Percentiles rank a stretch among this genome's conserved stretches.
Conservation (phyloP, 2,113 vertebrate species). For the Ascaphus truei region DNA sequence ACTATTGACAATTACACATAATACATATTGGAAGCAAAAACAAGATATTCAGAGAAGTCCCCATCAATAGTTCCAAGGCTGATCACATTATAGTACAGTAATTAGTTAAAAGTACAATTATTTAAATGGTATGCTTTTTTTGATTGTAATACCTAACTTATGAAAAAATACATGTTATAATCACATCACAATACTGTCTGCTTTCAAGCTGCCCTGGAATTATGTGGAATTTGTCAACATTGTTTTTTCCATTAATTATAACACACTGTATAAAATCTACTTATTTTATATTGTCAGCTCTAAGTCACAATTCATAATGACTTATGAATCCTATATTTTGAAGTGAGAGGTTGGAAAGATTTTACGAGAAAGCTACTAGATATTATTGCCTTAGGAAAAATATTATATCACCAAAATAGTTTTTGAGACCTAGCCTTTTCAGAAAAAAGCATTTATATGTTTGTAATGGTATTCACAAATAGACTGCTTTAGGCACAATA, state of each 20-base stretch:
- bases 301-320: background rate
- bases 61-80: too few species aligned
- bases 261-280: background rate
- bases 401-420: background rate
- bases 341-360: background rate
- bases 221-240: too few species aligned
- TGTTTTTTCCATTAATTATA: conserved; percentile 11
- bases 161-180: too few species aligned
- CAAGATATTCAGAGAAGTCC: too few species aligned
- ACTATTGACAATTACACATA: too few species aligned
- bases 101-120: too few species aligned
- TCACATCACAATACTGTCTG: too few species aligned
- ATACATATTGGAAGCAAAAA: too few species aligned
- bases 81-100: too few species aligned
- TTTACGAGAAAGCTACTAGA: conserved; percentile 7
- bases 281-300: background rate
- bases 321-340: background rate
- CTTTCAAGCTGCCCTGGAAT: too few species aligned
- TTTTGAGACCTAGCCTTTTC: background rate
- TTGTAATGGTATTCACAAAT: background rate
- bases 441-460: background rate
- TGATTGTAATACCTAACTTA: too few species aligned
- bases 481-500: background rate
- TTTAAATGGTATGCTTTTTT: too few species aligned
- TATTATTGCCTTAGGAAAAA: conserved; percentile 7